phyloP scores from a whole-genome alignment of 2,888 invertebrate species.

The Caenorhabditis sp. region DNA sequence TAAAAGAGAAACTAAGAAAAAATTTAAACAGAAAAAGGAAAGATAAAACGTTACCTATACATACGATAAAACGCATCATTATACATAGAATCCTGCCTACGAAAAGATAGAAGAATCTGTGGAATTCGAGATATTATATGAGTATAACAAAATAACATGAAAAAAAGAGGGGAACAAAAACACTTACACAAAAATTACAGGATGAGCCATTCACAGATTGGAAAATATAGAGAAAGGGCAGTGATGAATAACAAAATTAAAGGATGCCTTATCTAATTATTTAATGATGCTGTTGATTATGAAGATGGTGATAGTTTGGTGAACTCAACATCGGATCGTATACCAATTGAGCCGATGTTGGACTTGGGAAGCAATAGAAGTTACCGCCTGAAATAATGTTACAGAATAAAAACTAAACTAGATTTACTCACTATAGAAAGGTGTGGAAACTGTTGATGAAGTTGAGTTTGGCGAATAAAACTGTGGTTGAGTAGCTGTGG shows the following conservation, averaged over 20 bases:
- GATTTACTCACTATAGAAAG: constrained; percentile 10
- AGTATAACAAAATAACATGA: constrained; percentile 3
- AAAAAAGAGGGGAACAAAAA: background rate
- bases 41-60: constrained; percentile 42
- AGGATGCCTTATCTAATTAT: background rate
- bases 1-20: background rate
- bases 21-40: constrained; percentile 10
- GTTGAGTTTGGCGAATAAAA: background rate
- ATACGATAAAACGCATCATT: constrained; percentile 7
- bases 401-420: background rate
- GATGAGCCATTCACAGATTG: constrained; percentile 1
- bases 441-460: background rate
- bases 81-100: background rate
- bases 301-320: background rate
- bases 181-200: constrained; percentile 15
- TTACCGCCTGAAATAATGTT: background rate
- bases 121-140: background rate
- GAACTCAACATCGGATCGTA: background rate
- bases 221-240: constrained; percentile 8
- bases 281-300: background rate
- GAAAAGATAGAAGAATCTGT: background rate
- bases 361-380: background rate
- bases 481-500: background rate
- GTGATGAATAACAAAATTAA: background rate
- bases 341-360: background rate